Evolutionary conservation across 2,888 invertebrate genomes (phyloP), one percentile per base, ranked within the genome.

Genomic region (Acanthosoma haemorrhoidale): DNA sequence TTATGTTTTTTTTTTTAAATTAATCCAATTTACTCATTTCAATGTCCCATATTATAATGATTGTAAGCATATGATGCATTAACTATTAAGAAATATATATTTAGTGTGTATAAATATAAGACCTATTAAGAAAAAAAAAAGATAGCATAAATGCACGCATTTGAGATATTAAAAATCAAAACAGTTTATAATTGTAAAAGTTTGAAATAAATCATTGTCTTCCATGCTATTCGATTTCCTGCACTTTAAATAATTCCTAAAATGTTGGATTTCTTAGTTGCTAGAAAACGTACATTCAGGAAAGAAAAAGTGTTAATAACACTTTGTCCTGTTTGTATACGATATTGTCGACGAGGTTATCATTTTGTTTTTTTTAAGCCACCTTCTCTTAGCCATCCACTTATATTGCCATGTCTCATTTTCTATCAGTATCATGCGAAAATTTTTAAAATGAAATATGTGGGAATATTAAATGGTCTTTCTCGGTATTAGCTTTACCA

Each of bases 171-270:
- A 21, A 43, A n/a, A n/a, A 51, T n/a, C 29, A 51, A 25, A 51
- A 51, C n/a, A n/a, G 51, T 51, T 51, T 51, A 51, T 51, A 51
- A 51, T 51, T 51, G 51, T 51, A 51, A 51, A 25, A 11, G 25
- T 51, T 51, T 51, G 21, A 51, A 51, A 51, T 51, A 51, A 51
- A 51, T 51, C 51, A 51, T 25, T 51, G 51, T 51, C 51, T 51
- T 51, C 51, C 51, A 51, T 51, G 25, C 29, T 51, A 51, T 25
- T 51, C 51, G 8, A 21, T 43, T 43, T 43, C 25, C 21, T 21
- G 21, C 18, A 41, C 18, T 18, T 2, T 41, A 41, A 43, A 25
- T 43, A 4, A 43, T 43, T 43, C 43, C 43, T 43, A 43, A n/a
- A n/a, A n/a, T 13, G 18, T 43, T 9, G 43, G 43, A 43, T n/a